Base-by-base conservation (phyloP, 1,140 invertebrate species). In the Riptortus pedestris region DNA sequence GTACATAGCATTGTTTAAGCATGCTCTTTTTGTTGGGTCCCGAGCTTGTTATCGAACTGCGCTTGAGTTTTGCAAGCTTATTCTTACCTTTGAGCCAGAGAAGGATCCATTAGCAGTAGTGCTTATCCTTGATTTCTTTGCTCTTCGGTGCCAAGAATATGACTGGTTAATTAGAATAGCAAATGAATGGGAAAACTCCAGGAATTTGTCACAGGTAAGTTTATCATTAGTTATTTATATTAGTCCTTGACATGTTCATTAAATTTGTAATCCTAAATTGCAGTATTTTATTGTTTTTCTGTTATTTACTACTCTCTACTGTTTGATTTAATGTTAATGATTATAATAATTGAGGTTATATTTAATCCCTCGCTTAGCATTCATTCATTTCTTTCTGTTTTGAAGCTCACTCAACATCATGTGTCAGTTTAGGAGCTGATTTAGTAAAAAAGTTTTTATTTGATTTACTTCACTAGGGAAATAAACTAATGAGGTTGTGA, bases 111-210 rank as follows among this genome's bases (percentile, higher is more conserved):
- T 96, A 64, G 89, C 85, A 26, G 80, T 88, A 11, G 76, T 91
- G 33, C 77, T 95, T 22, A 80, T 87, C 67, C 83, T 97, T 2
- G 93, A 96, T 73, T 91, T 90, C 67, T 91, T 93, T 73, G 91
- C 93, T 0, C 71, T 96, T 33, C 76, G 88, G 65, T 81, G 87
- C 52, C 82, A 83, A 60, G 87, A 96, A 75, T 90, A 87, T 71
- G 74, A 81, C n/a, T 96, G 91, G 86, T 77, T 72, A 93, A 77
- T 86, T 4, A 79, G 91, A 55, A 85, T 88, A 51, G 81, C 81
- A 60, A 74, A 83, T 20, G 79, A 83, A 68, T 86, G 83, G 82
- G 83, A 87, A 71, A 69, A 73, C 12, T 71, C 74, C 3, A 81
- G 84, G 62, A 89, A 92, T 77, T 76, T 92, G 3, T 81, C 80